Conservation (phyloP, 2,113 vertebrate species). For the Tupaia tana region DNA sequence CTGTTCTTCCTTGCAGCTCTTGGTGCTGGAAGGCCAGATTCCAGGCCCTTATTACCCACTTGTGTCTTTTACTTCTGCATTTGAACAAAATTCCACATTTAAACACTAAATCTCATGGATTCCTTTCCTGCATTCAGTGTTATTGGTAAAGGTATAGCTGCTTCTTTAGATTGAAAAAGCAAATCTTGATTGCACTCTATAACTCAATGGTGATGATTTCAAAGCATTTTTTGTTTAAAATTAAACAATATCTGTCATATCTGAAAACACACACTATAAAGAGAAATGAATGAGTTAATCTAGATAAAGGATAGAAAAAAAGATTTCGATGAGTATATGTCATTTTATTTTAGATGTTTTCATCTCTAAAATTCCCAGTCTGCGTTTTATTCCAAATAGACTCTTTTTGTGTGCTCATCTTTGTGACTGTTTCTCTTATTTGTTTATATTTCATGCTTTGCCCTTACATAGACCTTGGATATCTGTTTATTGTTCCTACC, state of each 20-base stretch:
- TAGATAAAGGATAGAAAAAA: background rate
- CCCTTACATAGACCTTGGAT: background rate
- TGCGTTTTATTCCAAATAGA: background rate
- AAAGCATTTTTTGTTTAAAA: constrained; percentile 21
- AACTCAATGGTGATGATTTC: background rate
- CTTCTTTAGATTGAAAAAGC: background rate
- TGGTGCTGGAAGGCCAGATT: background rate
- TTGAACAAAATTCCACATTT: background rate
- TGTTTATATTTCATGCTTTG: background rate
- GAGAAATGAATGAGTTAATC: background rate
- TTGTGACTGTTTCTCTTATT: background rate
- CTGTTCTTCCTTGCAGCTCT: background rate
- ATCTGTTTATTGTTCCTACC: background rate
- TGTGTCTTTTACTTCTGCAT: background rate
- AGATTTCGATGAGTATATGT: background rate
- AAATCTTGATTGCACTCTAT: background rate
- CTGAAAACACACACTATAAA: background rate
- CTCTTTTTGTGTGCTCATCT: background rate
- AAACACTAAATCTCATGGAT: background rate
- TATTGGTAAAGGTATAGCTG: background rate
- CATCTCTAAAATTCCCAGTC: background rate
- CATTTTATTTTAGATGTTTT: background rate
- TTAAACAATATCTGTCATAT: background rate
- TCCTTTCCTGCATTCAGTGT: background rate
- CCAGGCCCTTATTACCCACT: background rate